These are phyloP conservation scores for Siniperca obscura DNA, from an alignment of 2,797 vertebrate genomes.

Conservation along the genomic window DNA sequence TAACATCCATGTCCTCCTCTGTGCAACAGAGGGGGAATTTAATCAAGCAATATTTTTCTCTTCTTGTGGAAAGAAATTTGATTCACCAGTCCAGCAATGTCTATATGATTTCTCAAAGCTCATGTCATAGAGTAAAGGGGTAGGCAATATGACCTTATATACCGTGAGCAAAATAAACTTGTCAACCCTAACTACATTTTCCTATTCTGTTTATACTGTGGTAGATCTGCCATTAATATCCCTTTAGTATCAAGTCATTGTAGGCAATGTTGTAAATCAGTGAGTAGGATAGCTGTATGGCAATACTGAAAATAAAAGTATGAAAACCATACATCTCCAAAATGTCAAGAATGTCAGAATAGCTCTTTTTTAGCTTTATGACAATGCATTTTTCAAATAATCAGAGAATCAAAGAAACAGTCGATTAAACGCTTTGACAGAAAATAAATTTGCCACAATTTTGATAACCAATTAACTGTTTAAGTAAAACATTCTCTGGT, in stretches of 20 bases:
- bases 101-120: slow-evolving; percentile 19
- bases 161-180: too few species aligned
- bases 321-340: background rate
- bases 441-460: background rate
- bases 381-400: background rate
- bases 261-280: background rate
- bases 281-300: background rate
- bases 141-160: background rate
- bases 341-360: background rate
- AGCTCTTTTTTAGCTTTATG: background rate
- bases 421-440: too few species aligned
- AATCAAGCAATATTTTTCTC: slow-evolving; percentile 59
- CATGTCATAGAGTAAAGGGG: slow-evolving; percentile 22
- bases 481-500: background rate
- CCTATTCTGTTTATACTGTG: background rate
- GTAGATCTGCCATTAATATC: background rate
- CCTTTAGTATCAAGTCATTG: background rate
- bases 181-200: background rate
- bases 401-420: background rate
- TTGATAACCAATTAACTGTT: background rate
- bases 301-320: background rate
- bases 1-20: slow-evolving; percentile 52
- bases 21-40: slow-evolving; percentile 52
- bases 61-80: slow-evolving; percentile 25
- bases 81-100: slow-evolving; percentile 27